Conservation (phyloP, 2,888 invertebrate species). For the Doris montereyensis region DNA sequence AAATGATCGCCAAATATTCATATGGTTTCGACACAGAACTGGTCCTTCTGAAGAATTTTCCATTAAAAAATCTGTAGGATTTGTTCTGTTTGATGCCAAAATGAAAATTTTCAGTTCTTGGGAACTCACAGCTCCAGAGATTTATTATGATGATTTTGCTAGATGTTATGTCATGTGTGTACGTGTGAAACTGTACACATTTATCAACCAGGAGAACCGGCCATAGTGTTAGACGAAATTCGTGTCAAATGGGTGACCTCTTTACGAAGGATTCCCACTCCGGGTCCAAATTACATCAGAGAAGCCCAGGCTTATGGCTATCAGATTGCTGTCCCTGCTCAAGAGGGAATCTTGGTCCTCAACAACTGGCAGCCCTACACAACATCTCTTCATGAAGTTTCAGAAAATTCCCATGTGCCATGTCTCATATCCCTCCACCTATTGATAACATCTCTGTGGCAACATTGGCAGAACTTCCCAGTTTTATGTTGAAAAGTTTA, state of each 20-base stretch:
- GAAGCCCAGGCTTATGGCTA: constrained; percentile 57
- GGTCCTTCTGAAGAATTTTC: constrained; percentile 70
- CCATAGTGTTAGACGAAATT: constrained; percentile 66
- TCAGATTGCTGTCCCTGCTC: constrained; percentile 60
- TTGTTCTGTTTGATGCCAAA: constrained; percentile 68
- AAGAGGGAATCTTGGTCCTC: constrained; percentile 61
- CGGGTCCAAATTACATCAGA: constrained; percentile 40
- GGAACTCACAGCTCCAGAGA: constrained; percentile 65
- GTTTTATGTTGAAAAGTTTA: constrained; percentile 51
- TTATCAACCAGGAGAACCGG: constrained; percentile 67
- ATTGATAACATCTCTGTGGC: constrained; percentile 68
- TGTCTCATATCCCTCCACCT: constrained; percentile 66
- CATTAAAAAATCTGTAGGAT: constrained; percentile 68
- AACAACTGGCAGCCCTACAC: constrained; percentile 68
- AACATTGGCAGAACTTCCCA: constrained; percentile 56
- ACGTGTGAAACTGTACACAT: constrained; percentile 64
- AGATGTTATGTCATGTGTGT: constrained; percentile 63
- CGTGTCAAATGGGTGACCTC: constrained; percentile 67
- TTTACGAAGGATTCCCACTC: constrained; percentile 57
- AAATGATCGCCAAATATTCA: constrained; percentile 62
- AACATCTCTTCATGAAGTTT: constrained; percentile 64
- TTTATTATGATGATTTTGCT: constrained; percentile 66
- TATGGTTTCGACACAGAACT: constrained; percentile 68
- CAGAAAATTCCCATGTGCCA: constrained; percentile 56
- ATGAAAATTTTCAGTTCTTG: constrained; percentile 64